These are phyloP conservation scores for Callitettix versicolor DNA, from an alignment of 1,140 invertebrate species.

Conservation along the genomic window DNA sequence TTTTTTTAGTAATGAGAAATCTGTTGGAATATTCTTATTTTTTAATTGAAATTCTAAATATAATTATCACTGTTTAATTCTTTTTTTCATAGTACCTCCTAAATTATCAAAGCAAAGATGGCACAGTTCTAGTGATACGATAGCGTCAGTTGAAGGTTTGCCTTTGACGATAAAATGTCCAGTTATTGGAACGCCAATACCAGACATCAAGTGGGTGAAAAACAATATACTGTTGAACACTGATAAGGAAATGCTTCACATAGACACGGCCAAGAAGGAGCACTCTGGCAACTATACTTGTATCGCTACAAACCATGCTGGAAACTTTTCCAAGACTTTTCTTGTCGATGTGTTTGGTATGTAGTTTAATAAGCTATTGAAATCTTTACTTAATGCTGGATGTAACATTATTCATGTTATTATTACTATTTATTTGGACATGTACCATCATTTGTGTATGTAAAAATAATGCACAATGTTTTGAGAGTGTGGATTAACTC, in stretches of 20 bases:
- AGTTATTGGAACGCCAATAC: conserved; percentile 14
- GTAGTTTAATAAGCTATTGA: neutral
- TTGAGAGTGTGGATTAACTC: no score
- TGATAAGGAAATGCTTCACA: neutral
- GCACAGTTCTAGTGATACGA: neutral
- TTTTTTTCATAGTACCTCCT: conserved; percentile 21
- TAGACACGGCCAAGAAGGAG: neutral
- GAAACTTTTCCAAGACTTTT: conserved; percentile 14
- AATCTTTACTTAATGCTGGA: no score
- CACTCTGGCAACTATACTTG: conserved; percentile 23
- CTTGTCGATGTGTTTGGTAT: conserved; percentile 11
- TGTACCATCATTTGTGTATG: no score
- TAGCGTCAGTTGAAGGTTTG: conserved; percentile 15
- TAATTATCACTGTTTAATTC: no score
- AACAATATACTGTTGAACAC: conserved; percentile 7
- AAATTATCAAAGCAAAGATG: conserved; percentile 4
- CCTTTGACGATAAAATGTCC: conserved; percentile 21
- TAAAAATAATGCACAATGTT: no score
- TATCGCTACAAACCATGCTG: conserved; percentile 18
- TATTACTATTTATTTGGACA: no score
- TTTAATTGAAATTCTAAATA: no score
- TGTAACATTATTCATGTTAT: no score
- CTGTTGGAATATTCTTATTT: no score
- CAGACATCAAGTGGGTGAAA: conserved; percentile 19
- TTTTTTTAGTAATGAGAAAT: no score